Percentiles rank a stretch among this genome's conserved stretches.
Conservation (phyloP, 2,113 vertebrate species). For the Collichthys lucidus region DNA sequence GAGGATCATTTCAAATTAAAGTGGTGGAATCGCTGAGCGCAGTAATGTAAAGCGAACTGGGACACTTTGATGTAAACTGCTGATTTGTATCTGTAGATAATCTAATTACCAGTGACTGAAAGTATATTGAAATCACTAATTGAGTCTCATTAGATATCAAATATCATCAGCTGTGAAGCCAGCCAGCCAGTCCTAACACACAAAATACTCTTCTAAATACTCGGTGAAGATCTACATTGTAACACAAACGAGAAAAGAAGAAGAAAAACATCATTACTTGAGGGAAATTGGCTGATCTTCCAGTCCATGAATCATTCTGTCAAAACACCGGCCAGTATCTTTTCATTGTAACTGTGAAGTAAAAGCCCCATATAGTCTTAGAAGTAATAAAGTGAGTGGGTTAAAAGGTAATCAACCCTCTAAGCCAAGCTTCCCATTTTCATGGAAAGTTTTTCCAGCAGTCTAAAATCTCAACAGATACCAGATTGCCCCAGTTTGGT, state of each 20-base stretch:
- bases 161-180: not conserved
- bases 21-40: not conserved
- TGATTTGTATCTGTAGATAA: constrained; percentile 9
- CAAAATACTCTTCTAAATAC: not conserved
- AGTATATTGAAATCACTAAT: constrained; percentile 28
- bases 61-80: constrained; percentile 29
- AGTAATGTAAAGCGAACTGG: constrained; percentile 22
- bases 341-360: constrained; percentile 20
- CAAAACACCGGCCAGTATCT: not conserved
- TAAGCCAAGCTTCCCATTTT: not conserved
- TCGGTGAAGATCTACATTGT: not conserved
- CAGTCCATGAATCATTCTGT: constrained; percentile 39
- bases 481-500: not conserved
- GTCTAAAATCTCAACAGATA: constrained; percentile 15
- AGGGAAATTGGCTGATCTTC: not conserved
- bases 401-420: constrained; percentile 30
- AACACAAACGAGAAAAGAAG: not conserved
- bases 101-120: constrained; percentile 36
- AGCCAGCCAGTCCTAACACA: not conserved
- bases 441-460: not conserved
- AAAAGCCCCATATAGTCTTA: constrained; percentile 21
- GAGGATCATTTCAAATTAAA: not conserved
- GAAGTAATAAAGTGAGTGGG: not conserved
- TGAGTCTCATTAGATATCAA: not conserved
- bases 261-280: not conserved